phyloP scores from a whole-genome alignment of 2,797 vertebrate species.

The Pampus argenteus region DNA sequence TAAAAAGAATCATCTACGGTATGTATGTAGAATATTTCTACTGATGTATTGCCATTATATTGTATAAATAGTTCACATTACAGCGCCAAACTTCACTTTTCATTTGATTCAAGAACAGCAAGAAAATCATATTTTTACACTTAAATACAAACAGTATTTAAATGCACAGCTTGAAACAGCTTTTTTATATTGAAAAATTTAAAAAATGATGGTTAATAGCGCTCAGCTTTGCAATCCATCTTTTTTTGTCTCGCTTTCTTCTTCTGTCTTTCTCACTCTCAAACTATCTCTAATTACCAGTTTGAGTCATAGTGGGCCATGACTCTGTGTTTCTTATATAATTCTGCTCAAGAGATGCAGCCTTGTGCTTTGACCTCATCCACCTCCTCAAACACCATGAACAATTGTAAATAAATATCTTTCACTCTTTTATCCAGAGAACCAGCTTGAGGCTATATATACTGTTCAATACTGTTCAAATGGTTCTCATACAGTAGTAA shows the following conservation, averaged over 20 bases:
- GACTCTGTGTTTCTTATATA: conserved; percentile 63
- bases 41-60: neutral
- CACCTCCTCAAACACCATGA: conserved; percentile 65
- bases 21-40: neutral
- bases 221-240: neutral
- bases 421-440: conserved; percentile 55
- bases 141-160: neutral
- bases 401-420: conserved; percentile 60
- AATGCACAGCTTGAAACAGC: neutral
- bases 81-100: neutral
- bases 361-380: conserved; percentile 61
- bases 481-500: conserved; percentile 21
- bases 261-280: conserved; percentile 18
- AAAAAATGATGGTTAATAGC: conserved; percentile 1
- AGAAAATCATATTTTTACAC: neutral
- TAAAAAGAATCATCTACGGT: neutral
- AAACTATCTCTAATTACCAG: conserved; percentile 63
- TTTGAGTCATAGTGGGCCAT: conserved; percentile 53
- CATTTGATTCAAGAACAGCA: neutral
- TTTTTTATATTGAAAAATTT: no score
- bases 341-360: conserved; percentile 58
- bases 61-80: neutral
- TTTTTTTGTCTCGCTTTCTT: conserved; percentile 9
- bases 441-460: conserved; percentile 54
- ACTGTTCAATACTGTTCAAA: conserved; percentile 47